Conservation (phyloP, 2,797 vertebrate genomes). For the Sebastes iracundus region DNA sequence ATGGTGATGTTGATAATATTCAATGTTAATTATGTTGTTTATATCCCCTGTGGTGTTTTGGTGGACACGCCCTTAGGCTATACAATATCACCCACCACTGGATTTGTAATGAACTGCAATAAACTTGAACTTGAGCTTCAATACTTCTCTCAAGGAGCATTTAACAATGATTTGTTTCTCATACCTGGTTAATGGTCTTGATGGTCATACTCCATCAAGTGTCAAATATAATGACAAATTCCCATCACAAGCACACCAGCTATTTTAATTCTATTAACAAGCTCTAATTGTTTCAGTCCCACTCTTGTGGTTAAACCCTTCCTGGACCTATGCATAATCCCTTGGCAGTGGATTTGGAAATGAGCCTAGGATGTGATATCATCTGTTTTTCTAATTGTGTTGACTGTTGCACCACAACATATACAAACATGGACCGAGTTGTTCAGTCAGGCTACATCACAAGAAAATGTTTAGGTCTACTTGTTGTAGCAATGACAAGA, state of each 20-base stretch:
- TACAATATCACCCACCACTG: not conserved
- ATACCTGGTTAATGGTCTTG: not conserved
- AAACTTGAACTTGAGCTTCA: not conserved
- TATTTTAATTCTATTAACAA: not conserved
- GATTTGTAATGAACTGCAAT: not conserved
- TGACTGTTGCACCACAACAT: not conserved
- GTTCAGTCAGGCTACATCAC: not conserved
- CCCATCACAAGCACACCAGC: not conserved
- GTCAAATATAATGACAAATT: not conserved
- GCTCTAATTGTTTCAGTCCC: not conserved
- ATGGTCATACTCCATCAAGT: not conserved
- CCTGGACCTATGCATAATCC: not conserved
- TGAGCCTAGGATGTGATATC: not conserved
- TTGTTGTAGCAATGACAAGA: not conserved
- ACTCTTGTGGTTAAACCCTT: not conserved
- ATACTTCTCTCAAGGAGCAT: not conserved
- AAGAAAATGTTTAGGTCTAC: not conserved
- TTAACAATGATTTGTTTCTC: not conserved
- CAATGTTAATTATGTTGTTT: no score
- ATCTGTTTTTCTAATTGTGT: not conserved
- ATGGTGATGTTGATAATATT: no score
- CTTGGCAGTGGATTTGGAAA: not conserved
- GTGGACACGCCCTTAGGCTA: no score
- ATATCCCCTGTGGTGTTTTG: no score
- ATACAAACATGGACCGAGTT: not conserved